Evolutionary conservation across 2,888 invertebrate genomes (phyloP), one percentile per base, ranked within the genome.

Genomic region (Cybosia mesomella): DNA sequence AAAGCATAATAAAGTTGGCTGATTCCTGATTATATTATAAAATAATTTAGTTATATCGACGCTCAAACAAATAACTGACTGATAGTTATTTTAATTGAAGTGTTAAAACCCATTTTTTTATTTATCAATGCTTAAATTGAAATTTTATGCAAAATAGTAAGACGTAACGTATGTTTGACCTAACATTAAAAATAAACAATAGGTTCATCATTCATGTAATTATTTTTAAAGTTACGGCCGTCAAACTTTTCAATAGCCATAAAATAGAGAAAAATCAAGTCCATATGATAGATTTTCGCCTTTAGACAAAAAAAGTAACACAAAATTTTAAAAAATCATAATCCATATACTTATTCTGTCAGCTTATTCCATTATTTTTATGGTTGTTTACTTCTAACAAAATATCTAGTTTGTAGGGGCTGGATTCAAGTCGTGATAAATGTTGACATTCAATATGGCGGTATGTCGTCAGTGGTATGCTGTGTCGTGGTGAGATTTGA

Each of bases 381-480:
- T 72, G 79, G 74, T 77, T 76, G 71, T 75, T 76, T 75, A 78
- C 77, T 75, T 79, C 72, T 71, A 75, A 70, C 75, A 82, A 83
- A 82, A 81, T 81, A 81, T 76, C 73, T 78, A 77, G 79, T 81
- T 82, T 88, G 85, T 85, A 88, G 85, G 55, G 91, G 89, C 85
- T 87, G 85, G 88, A 89, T 87, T 87, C 85, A 87, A 92, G 89
- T 90, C 87, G 89, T 91, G 90, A 89, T 89, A 86, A 89, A 91
- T 93, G 94, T 97, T 97, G 97, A 97, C 97, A 97, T 97, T 97
- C 97, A 98, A 97, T 97, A 98, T 98, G 98, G 98, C 98, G 98
- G 97, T 97, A 97, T 97, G 98, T 97, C 97, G 97, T 97, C 97
- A 97, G 98, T 98, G 98, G 97, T 97, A 97, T 98, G 98, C 98